Percentiles rank a stretch among this genome's conserved stretches.
Evolutionary conservation across 2,113 vertebrate species (phyloP).

Genomic region (Zootoca vivipara): DNA sequence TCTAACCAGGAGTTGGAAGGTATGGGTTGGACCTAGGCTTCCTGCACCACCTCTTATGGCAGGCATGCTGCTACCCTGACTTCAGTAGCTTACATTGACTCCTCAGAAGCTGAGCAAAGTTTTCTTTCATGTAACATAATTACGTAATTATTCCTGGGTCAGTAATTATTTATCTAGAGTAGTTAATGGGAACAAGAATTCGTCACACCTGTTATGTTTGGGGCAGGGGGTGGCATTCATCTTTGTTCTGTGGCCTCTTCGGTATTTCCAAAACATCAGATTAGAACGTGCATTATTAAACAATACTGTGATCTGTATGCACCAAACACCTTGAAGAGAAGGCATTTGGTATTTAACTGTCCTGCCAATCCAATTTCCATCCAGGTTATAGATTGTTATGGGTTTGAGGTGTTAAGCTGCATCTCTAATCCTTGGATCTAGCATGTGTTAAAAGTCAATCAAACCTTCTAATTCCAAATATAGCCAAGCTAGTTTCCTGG

Average conservation of each 20-base stretch:
- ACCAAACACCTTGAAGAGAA: background rate
- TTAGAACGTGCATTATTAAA: background rate
- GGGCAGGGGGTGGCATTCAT: background rate
- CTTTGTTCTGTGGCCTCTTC: background rate
- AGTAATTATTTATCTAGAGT: background rate
- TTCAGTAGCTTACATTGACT: background rate
- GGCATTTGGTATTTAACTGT: background rate
- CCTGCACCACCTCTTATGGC: background rate
- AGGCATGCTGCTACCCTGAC: background rate
- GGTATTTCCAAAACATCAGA: background rate
- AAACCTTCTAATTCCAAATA: no score
- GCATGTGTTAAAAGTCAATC: no score
- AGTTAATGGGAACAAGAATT: background rate
- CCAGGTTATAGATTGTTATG: background rate
- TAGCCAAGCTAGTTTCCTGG: no score
- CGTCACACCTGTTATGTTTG: background rate
- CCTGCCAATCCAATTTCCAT: background rate
- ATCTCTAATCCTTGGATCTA: no score
- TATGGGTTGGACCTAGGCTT: background rate
- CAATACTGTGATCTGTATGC: fast-evolving
- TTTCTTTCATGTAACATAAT: background rate
- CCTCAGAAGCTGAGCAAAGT: background rate
- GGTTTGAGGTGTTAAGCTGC: no score
- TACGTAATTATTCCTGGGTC: background rate
- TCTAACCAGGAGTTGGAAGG: no score